Conservation (phyloP, 2,888 invertebrate species). For the Physocephala rufipes region DNA sequence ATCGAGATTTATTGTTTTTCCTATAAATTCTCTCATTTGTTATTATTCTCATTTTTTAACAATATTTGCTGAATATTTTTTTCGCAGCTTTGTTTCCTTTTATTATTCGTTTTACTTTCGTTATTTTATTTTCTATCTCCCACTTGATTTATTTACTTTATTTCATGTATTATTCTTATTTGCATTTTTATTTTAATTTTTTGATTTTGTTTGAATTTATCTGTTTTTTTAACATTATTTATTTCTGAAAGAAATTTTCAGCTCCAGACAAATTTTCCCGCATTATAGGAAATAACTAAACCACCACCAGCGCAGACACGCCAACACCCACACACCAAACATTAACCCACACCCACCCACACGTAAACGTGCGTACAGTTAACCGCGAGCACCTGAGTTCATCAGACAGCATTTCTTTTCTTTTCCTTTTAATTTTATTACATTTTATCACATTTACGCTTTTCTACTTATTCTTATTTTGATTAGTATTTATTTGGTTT, state of each 20-base stretch:
- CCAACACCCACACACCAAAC: slow-evolving; percentile 9
- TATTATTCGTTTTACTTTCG: background rate
- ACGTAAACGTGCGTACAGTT: too few relatives aligned
- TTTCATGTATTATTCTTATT: background rate
- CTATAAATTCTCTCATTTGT: too few relatives aligned
- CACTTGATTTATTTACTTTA: background rate
- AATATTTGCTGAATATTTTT: too few relatives aligned
- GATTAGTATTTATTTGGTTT: background rate
- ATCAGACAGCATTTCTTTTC: background rate
- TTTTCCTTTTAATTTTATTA: background rate
- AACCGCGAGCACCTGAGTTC: too few relatives aligned
- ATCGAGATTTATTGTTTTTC: too few relatives aligned
- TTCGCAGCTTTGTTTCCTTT: background rate
- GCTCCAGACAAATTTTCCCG: slow-evolving; percentile 30
- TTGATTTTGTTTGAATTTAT: background rate
- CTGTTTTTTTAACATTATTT: slow-evolving; percentile 1
- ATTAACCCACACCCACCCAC: background rate
- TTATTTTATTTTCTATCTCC: background rate
- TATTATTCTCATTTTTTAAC: too few relatives aligned
- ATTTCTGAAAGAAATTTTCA: slow-evolving; percentile 10
- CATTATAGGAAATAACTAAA: slow-evolving; percentile 20
- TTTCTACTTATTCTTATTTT: background rate
- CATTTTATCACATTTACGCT: too few relatives aligned
- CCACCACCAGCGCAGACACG: slow-evolving; percentile 9
- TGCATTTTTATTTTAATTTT: background rate